Evolutionary conservation across 2,797 vertebrate species (phyloP), one percentile per base, ranked within the genome.

Genomic region (Morelia viridis): DNA sequence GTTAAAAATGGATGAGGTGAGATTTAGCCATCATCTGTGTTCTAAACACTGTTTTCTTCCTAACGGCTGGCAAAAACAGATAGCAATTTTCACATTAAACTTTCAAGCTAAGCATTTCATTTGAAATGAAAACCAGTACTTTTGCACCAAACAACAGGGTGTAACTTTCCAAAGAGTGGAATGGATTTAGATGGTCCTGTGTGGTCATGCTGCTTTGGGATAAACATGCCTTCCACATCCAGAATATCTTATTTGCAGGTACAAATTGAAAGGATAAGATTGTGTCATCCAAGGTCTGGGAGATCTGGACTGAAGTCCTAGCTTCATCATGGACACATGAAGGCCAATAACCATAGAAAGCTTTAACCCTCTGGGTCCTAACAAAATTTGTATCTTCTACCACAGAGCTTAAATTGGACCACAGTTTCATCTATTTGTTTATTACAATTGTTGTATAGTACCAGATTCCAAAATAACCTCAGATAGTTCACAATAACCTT

Each of bases 1-100:
- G 94, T 90, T 88, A 64, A 94, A 2, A 1, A 0, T 87, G 96
- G 92, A 92, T 93, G 92, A 95, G 94, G 95, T 94, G 92, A 92
- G 91, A 92, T 80, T 60, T 0, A 61, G 1, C 93, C 46, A 93
- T 24, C 85, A 93, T 87, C 94, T 92, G n/a, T 53, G 87, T 90
- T 88, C 56, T 1, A 88, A 95, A 84, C 28, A 8, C 22, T 2
- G 0, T 71, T 93, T 91, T 57, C 5, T 11, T 12, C 87, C 61
- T 24, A 24, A 76, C 35, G 89, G 89, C 50, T 92, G 89, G 92
- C 0, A 0, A 35, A 94, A 91, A 93, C 1, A 85, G 91, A 94
- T 9, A 85, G 80, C 64, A 94, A 84, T 71, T 65, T 95, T 93
- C 62, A 56, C 92, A 62, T 41, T 89, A 93, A 6, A 86, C 91